These are phyloP conservation scores for Ceriagrion tenellum DNA, from an alignment of 2,888 invertebrate genomes.

Conservation along the genomic window DNA sequence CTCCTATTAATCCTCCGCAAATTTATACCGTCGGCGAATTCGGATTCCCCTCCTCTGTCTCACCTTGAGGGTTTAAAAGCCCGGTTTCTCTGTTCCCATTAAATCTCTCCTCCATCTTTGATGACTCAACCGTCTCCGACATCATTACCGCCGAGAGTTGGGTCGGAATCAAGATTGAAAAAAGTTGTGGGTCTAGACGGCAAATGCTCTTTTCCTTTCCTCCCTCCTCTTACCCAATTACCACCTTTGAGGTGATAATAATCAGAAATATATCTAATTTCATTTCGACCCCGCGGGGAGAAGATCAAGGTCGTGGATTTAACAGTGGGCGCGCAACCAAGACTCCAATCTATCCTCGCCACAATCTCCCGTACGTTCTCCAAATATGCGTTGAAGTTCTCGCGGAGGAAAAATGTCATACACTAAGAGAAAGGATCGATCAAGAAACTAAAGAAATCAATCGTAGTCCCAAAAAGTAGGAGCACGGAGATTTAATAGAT, in stretches of 20 bases:
- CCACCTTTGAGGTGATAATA: not conserved
- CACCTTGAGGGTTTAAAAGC: slow-evolving; percentile 20
- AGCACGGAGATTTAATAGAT: no score
- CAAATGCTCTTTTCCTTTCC: not conserved
- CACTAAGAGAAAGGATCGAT: no score
- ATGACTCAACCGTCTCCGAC: not conserved
- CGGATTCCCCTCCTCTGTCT: not conserved
- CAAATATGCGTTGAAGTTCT: no score
- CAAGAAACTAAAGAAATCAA: no score
- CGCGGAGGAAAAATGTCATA: no score
- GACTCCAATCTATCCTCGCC: no score
- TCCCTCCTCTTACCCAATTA: not conserved
- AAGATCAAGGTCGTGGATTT: not conserved
- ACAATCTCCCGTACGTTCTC: no score
- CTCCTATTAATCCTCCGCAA: not conserved
- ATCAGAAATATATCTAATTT: not conserved
- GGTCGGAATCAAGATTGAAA: not conserved
- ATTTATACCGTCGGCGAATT: not conserved
- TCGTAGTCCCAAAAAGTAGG: no score
- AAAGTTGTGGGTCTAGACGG: not conserved
- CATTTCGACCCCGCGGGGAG: not conserved
- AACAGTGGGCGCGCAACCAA: not conserved
- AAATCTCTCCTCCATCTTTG: not conserved
- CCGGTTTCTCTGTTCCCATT: not conserved
- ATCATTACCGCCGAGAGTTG: not conserved